A percentile compares a stretch with the other conserved stretches of the same genome.
These are phyloP conservation scores for Etheostoma perlongum DNA, from an alignment of 2,797 vertebrate genomes.

Conservation along the genomic window DNA sequence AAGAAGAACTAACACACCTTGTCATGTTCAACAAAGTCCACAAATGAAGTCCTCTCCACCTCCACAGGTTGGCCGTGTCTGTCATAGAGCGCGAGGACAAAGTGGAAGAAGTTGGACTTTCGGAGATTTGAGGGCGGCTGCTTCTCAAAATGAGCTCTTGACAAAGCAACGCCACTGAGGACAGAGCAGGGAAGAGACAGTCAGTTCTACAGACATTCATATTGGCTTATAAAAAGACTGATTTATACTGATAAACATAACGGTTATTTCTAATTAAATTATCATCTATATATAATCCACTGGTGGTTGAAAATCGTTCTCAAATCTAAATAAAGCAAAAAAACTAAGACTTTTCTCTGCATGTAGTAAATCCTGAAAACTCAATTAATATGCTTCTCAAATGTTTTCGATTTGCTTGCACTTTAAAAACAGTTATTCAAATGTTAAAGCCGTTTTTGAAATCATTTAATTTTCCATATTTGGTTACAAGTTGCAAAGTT, in stretches of 20 bases:
- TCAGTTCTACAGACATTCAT: constrained; percentile 30
- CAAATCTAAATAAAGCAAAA: not conserved
- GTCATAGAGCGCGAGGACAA: constrained; percentile 97
- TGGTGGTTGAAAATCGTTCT: not conserved
- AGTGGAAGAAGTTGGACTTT: constrained; percentile 99
- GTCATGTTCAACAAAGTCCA: constrained; percentile 98
- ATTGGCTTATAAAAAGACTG: not conserved
- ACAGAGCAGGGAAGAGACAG: constrained; percentile 57
- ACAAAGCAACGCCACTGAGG: constrained; percentile 93
- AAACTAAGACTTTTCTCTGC: constrained; percentile 1
- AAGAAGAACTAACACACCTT: constrained; percentile 85
- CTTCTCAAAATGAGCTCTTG: constrained; percentile 98
- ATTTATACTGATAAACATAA: not conserved
- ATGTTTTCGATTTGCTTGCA: constrained; percentile 9
- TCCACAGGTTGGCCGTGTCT: constrained; percentile 98
- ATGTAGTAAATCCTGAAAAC: constrained; percentile 2
- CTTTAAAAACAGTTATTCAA: not conserved
- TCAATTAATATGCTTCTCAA: constrained; percentile 4
- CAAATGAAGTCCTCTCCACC: constrained; percentile 95
- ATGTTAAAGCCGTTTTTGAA: not conserved
- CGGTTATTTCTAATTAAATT: not conserved
- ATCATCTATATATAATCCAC: not conserved
- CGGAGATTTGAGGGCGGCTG: constrained; percentile 97
- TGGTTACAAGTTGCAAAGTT: not conserved
- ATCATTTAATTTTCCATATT: not conserved